Evolutionary conservation across 2,888 invertebrate genomes (phyloP).

Genomic region (Epinotia brunnichana): DNA sequence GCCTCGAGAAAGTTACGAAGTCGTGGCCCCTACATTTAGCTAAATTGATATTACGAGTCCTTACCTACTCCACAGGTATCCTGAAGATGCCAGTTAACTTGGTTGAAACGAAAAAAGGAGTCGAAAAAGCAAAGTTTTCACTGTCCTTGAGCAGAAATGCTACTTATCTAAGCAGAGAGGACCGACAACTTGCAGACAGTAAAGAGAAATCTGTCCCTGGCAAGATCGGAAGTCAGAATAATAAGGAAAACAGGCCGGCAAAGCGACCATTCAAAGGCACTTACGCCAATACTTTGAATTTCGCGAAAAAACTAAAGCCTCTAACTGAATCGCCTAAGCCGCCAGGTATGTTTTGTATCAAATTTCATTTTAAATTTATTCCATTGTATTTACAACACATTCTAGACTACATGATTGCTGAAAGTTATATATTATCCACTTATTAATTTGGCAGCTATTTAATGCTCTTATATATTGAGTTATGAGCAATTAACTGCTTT

Average conservation of each 20-base stretch:
- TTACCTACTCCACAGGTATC: slow-evolving; percentile 69
- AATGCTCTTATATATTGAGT: too few relatives aligned
- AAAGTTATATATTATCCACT: too few relatives aligned
- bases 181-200: slow-evolving; percentile 58
- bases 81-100: slow-evolving; percentile 84
- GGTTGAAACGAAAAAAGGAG: slow-evolving; percentile 75
- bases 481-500: too few relatives aligned
- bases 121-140: slow-evolving; percentile 73
- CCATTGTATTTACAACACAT: too few relatives aligned
- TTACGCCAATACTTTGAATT: slow-evolving; percentile 72
- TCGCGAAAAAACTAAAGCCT: slow-evolving; percentile 75
- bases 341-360: slow-evolving; percentile 57
- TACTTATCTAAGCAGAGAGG: slow-evolving; percentile 69
- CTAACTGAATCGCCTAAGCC: slow-evolving; percentile 62
- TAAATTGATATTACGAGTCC: slow-evolving; percentile 35
- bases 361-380: slow-evolving; percentile 14
- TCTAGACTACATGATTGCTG: too few relatives aligned
- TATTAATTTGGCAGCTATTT: too few relatives aligned
- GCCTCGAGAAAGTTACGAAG: slow-evolving; percentile 65
- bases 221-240: slow-evolving; percentile 56
- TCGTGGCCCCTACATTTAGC: slow-evolving; percentile 42
- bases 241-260: slow-evolving; percentile 75
- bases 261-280: slow-evolving; percentile 71
- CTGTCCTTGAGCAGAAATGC: slow-evolving; percentile 77
- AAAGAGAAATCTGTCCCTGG: slow-evolving; percentile 60